phyloP scores from a whole-genome alignment of 2,888 invertebrate species.

The Cataglyphis albicans region DNA sequence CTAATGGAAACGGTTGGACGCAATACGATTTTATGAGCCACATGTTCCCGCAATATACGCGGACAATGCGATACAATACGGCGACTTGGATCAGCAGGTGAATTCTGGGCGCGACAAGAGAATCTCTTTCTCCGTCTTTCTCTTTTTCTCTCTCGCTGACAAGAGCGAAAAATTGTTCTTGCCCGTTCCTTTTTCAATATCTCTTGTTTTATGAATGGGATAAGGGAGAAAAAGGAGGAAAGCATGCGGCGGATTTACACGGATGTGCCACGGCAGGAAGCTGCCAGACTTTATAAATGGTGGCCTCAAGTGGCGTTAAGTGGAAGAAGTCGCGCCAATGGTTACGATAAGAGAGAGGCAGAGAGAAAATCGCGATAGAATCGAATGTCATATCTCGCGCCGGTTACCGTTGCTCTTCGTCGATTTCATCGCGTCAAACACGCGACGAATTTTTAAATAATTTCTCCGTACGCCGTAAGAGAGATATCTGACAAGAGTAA shows the following conservation, averaged over 20 bases:
- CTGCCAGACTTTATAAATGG: constrained; percentile 44
- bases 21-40: constrained; percentile 55
- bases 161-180: constrained; percentile 41
- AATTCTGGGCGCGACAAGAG: constrained; percentile 13
- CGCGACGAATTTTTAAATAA: constrained; percentile 19
- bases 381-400: constrained; percentile 48
- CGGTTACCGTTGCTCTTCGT: constrained; percentile 15
- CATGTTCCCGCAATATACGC: constrained; percentile 51
- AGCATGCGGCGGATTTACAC: constrained; percentile 41
- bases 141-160: neutral
- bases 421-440: constrained; percentile 13
- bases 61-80: constrained; percentile 31
- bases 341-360: constrained; percentile 13
- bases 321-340: constrained; percentile 38
- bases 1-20: constrained; percentile 48
- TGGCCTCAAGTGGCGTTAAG: constrained; percentile 37
- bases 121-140: neutral
- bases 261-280: constrained; percentile 27
- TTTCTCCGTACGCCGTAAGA: neutral
- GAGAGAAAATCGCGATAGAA: neutral
- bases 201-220: constrained; percentile 50
- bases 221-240: constrained; percentile 12
- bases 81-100: constrained; percentile 50
- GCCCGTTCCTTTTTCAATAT: constrained; percentile 51
- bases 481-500: neutral